phyloP scores from a whole-genome alignment of 2,888 invertebrate species.

The Capitulum mitella region DNA sequence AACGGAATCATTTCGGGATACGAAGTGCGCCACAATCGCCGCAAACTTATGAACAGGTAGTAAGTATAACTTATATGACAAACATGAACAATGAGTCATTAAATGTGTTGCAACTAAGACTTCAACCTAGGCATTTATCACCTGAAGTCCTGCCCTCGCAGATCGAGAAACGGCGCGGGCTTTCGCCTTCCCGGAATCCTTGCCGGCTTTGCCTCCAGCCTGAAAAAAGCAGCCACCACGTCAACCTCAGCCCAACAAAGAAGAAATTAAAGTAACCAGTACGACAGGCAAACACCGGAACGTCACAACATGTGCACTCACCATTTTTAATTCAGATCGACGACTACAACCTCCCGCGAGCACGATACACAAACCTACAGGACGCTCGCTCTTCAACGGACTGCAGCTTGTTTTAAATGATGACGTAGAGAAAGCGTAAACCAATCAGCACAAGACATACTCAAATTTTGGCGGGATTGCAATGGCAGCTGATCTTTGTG shows the following conservation, averaged over 20 bases:
- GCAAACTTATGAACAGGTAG: background rate
- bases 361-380: background rate
- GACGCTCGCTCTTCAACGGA: background rate
- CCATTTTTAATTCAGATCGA: background rate
- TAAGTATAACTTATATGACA: too few species aligned
- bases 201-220: slow-evolving; percentile 99
- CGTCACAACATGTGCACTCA: too few species aligned
- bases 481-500: too few species aligned
- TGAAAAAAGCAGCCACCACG: too few species aligned
- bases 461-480: slow-evolving; percentile 23
- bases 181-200: slow-evolving; percentile 99
- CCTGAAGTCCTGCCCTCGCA: slow-evolving; percentile 97
- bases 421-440: background rate
- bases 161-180: slow-evolving; percentile 99
- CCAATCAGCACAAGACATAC: background rate
- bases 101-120: slow-evolving; percentile 33
- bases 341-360: background rate
- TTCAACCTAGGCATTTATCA: slow-evolving; percentile 45
- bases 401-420: background rate
- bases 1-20: too few species aligned
- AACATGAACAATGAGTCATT: too few species aligned
- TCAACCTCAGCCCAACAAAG: too few species aligned
- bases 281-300: too few species aligned
- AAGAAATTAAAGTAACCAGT: too few species aligned
- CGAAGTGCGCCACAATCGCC: background rate